Evolutionary conservation across 1,140 invertebrate species (phyloP).

Genomic region (Lucilia sericata): DNA sequence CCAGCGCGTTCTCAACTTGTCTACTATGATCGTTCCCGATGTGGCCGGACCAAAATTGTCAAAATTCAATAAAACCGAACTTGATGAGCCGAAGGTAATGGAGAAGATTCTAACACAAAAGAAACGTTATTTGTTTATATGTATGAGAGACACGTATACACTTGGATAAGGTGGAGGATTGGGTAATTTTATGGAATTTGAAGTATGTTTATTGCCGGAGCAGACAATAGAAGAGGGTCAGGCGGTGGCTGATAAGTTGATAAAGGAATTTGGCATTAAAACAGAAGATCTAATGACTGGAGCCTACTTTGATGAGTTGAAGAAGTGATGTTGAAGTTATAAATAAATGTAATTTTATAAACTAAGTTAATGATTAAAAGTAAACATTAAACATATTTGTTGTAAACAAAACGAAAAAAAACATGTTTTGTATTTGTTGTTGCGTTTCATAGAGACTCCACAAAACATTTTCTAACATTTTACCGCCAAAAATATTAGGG

Average conservation of each 20-base stretch:
- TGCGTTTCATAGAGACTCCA: too few species aligned
- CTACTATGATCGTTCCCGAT: conserved; percentile 78
- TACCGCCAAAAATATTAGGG: too few species aligned
- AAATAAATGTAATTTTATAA: too few species aligned
- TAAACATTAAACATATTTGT: too few species aligned
- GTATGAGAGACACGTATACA: conserved; percentile 87
- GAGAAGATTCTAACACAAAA: conserved; percentile 71
- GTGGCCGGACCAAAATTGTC: conserved; percentile 69
- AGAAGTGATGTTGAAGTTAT: background rate
- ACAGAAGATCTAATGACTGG: conserved; percentile 77
- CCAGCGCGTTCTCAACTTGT: conserved; percentile 73
- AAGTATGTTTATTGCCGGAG: conserved; percentile 80
- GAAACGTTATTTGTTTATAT: conserved; percentile 80
- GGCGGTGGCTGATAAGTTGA: conserved; percentile 77
- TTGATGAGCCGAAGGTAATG: conserved; percentile 65
- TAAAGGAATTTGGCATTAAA: conserved; percentile 76
- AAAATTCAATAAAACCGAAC: conserved; percentile 63
- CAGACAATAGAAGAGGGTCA: conserved; percentile 80
- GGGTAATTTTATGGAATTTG: conserved; percentile 90
- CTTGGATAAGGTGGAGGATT: conserved; percentile 82
- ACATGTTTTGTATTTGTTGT: too few species aligned
- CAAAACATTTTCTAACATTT: too few species aligned
- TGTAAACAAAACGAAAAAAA: too few species aligned
- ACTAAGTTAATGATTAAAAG: too few species aligned
- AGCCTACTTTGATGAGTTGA: conserved; percentile 79